These are phyloP conservation scores for Irena cyanogastra DNA, from an alignment of 2,113 vertebrate genomes.

Conservation along the genomic window DNA sequence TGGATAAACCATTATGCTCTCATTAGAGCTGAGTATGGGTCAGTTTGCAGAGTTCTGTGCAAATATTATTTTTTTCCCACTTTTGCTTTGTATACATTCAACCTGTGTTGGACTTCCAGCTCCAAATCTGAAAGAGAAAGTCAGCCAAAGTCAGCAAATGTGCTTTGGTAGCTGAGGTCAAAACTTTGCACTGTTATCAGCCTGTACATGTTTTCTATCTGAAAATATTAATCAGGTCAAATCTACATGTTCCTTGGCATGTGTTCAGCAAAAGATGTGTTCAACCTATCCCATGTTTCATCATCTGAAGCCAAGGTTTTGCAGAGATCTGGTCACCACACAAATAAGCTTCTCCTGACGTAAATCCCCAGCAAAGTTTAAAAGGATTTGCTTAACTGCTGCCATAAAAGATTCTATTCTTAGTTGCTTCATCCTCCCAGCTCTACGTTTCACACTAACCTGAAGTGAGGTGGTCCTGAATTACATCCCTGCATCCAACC, in stretches of 20 bases:
- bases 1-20: conserved; percentile 34
- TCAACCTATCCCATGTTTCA: not conserved
- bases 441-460: not conserved
- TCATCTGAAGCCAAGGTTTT: not conserved
- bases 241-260: not conserved
- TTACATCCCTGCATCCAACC: not conserved
- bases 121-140: not conserved
- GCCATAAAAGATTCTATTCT: not conserved
- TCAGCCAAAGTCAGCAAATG: conserved; percentile 24
- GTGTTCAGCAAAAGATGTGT: not conserved
- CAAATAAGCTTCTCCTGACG: not conserved
- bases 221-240: not conserved
- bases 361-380: not conserved
- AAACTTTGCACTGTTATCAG: not conserved
- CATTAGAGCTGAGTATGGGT: not conserved
- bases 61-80: conserved; percentile 51
- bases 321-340: not conserved
- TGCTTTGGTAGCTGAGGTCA: not conserved
- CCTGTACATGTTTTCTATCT: not conserved
- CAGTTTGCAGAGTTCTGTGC: conserved; percentile 21
- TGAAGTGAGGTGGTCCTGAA: not conserved
- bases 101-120: not conserved
- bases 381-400: not conserved
- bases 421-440: not conserved
- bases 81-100: conserved; percentile 19